A percentile compares a stretch with the other conserved stretches of the same genome.
phyloP scores from a whole-genome alignment of 2,113 vertebrate genomes.

The Macroglossus sobrinus region DNA sequence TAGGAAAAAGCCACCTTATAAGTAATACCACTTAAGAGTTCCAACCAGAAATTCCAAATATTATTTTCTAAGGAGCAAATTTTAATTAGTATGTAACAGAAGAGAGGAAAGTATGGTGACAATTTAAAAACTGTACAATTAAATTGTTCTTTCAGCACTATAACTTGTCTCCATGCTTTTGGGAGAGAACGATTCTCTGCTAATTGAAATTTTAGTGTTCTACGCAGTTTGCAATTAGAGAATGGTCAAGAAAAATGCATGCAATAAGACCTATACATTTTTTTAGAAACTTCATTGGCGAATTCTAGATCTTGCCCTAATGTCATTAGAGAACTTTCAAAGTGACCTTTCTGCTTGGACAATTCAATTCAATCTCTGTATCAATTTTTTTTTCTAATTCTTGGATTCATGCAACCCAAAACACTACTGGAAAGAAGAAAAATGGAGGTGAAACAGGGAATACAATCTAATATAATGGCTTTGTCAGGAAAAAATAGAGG shows the following conservation, averaged over 20 bases:
- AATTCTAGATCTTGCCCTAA: conserved; percentile 1
- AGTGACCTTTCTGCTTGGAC: neutral
- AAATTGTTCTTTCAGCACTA: neutral
- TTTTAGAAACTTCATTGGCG: neutral
- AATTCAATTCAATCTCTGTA: neutral
- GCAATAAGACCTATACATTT: neutral
- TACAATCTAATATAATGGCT: neutral
- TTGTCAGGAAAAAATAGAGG: neutral
- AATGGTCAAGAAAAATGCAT: conserved; percentile 4
- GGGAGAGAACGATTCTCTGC: neutral
- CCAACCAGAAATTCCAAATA: neutral
- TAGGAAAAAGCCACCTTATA: neutral
- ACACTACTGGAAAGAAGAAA: neutral
- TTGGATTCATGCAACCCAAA: neutral
- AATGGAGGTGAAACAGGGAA: neutral
- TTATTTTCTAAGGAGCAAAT: neutral
- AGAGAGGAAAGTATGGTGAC: neutral
- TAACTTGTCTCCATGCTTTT: neutral
- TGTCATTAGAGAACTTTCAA: neutral
- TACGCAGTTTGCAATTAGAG: neutral
- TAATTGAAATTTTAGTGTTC: conserved; percentile 32
- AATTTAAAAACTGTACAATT: neutral
- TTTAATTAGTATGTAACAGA: neutral
- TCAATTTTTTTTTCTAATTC: conserved; percentile 27
- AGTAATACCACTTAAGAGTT: neutral